A percentile compares a stretch with the other conserved stretches of the same genome.
phyloP scores from a whole-genome alignment of 2,113 vertebrate genomes.

The Parus major region DNA sequence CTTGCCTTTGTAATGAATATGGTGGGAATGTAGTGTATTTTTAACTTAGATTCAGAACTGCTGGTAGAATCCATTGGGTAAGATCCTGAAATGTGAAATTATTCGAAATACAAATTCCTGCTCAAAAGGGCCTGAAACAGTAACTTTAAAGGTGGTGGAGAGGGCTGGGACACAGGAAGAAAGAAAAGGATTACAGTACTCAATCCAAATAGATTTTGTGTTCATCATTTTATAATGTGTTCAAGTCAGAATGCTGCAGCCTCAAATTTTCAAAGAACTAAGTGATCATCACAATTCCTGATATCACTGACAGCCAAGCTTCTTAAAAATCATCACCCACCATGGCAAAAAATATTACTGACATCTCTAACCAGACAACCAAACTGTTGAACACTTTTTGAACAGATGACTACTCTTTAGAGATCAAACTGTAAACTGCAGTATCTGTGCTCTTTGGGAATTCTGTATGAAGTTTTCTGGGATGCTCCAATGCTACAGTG shows the following conservation, averaged over 20 bases:
- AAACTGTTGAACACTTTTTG: background rate
- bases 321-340: background rate
- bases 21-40: background rate
- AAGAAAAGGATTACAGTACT: background rate
- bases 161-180: background rate
- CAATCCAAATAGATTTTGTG: background rate
- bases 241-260: background rate
- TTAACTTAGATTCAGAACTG: background rate
- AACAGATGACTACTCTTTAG: background rate
- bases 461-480: background rate
- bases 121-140: background rate
- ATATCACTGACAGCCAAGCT: background rate
- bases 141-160: background rate
- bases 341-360: background rate
- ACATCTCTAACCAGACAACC: background rate
- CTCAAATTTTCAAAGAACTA: background rate
- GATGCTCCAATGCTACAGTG: background rate
- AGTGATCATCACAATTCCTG: background rate
- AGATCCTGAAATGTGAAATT: background rate
- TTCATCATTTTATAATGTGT: background rate
- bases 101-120: background rate
- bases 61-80: background rate
- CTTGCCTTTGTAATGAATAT: background rate
- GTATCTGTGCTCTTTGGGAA: background rate
- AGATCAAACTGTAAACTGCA: rapidly evolving